Percentiles rank a stretch among this genome's conserved stretches.
phyloP scores from a whole-genome alignment of 1,140 invertebrate genomes.

The Brachionus manjavacas region DNA sequence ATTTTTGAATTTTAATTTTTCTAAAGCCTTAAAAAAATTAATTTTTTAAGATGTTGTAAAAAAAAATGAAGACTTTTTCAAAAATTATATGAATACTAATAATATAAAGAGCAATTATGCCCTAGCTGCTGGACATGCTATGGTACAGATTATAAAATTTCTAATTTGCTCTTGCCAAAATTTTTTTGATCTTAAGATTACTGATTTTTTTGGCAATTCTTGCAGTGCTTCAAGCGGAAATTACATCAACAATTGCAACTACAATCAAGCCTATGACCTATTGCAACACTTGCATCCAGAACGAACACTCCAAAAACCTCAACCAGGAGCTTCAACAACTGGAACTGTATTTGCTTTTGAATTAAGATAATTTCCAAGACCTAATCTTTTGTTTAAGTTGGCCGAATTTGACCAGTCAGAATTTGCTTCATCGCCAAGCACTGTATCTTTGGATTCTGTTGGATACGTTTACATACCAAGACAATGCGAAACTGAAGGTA shows the following conservation, averaged over 20 bases:
- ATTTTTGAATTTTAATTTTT: background rate
- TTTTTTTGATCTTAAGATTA: constrained; percentile 46
- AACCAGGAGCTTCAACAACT: background rate
- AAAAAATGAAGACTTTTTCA: constrained; percentile 46
- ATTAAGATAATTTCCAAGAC: background rate
- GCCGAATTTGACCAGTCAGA: constrained; percentile 51
- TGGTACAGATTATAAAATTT: background rate
- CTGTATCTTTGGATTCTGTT: constrained; percentile 50
- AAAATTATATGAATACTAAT: background rate
- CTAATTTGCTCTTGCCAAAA: background rate
- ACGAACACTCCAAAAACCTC: constrained; percentile 43
- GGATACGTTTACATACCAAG: constrained; percentile 55
- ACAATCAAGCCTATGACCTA: constrained; percentile 54
- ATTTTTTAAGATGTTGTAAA: constrained; percentile 48
- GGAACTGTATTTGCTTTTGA: background rate
- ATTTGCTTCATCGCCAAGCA: constrained; percentile 48
- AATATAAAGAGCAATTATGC: background rate
- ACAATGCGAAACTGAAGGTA: constrained; percentile 45
- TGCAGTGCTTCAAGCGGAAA: constrained; percentile 47
- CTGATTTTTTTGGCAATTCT: constrained; percentile 52
- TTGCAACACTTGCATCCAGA: constrained; percentile 54
- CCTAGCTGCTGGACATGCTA: background rate
- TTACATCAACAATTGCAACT: constrained; percentile 56
- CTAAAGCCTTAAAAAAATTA: background rate
- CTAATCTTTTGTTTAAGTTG: constrained; percentile 44